Conservation (phyloP, 92 coral and sea anemone species). For the Porites rus region DNA sequence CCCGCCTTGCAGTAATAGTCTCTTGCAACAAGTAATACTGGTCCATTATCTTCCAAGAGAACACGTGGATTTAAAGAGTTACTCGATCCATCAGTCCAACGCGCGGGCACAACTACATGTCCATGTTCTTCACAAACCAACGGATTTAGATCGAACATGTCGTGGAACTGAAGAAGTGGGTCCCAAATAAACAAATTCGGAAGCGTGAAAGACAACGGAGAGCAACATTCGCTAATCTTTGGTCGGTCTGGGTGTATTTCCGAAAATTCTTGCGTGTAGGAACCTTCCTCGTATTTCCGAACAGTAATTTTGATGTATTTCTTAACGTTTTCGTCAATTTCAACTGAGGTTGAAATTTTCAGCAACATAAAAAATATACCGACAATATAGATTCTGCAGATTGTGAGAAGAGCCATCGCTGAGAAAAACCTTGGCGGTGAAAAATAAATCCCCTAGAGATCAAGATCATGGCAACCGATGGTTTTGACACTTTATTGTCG, state of each 20-base stretch:
- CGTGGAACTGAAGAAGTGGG: constrained; percentile 31
- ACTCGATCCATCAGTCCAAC: constrained; percentile 57
- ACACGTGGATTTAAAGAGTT: constrained; percentile 55
- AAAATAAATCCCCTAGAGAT: constrained; percentile 16
- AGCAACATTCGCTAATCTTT: constrained; percentile 23
- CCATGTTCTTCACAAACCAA: constrained; percentile 35
- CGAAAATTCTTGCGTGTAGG: neutral
- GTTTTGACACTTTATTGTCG: constrained; percentile 14
- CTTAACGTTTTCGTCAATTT: constrained; percentile 3
- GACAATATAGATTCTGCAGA: constrained; percentile 12
- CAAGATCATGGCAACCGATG: constrained; percentile 20
- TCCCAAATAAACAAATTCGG: constrained; percentile 53
- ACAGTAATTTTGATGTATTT: constrained; percentile 11
- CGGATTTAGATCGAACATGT: constrained; percentile 21
- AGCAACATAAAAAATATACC: neutral
- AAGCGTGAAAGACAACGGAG: constrained; percentile 29
- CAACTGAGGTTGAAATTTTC: constrained; percentile 1
- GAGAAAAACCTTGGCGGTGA: constrained; percentile 13
- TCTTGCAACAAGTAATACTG: constrained; percentile 31
- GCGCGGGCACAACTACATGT: constrained; percentile 21
- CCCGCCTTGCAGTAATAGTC: constrained; percentile 47
- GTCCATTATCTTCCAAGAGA: constrained; percentile 44
- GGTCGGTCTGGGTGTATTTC: constrained; percentile 22
- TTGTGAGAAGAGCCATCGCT: constrained; percentile 4
- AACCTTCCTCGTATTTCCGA: constrained; percentile 24